phyloP scores from a whole-genome alignment of 2,888 invertebrate genomes.

The Torymus tubicola region DNA sequence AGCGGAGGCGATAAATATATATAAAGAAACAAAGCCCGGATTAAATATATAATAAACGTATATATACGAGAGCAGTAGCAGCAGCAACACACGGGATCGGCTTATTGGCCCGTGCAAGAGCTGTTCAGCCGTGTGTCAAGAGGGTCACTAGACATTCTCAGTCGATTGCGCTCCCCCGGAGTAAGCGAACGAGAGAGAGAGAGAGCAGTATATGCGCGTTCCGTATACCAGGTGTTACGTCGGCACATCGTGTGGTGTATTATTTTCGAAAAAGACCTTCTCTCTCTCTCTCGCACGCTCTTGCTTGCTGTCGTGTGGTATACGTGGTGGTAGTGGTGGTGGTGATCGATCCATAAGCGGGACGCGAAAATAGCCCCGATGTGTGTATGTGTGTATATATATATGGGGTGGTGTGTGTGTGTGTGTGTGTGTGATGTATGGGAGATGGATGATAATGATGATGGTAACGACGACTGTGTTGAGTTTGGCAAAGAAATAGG shows the following conservation, averaged over 20 bases:
- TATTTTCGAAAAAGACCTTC: slow-evolving; percentile 30
- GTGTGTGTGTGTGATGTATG: background rate
- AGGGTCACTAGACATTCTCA: slow-evolving; percentile 73
- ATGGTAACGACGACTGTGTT: no score
- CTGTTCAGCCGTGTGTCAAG: slow-evolving; percentile 67
- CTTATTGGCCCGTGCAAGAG: slow-evolving; percentile 65
- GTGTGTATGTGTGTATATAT: slow-evolving; percentile 13
- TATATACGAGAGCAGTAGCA: background rate
- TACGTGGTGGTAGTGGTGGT: background rate
- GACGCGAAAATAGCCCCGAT: slow-evolving; percentile 60
- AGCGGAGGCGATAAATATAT: no score
- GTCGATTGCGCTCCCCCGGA: slow-evolving; percentile 69
- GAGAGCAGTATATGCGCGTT: background rate
- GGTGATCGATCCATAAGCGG: slow-evolving; percentile 61
- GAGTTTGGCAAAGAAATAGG: no score
- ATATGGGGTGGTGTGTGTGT: background rate
- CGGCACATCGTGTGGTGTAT: background rate
- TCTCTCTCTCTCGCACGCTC: slow-evolving; percentile 16
- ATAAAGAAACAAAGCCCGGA: no score
- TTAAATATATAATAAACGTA: no score
- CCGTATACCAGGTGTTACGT: background rate
- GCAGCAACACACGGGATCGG: slow-evolving; percentile 58
- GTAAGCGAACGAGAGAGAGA: background rate
- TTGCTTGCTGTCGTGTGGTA: background rate
- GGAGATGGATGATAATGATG: no score